These are phyloP conservation scores for Drosophila dives DNA, from an alignment of 2,888 invertebrate genomes.

Conservation along the genomic window DNA sequence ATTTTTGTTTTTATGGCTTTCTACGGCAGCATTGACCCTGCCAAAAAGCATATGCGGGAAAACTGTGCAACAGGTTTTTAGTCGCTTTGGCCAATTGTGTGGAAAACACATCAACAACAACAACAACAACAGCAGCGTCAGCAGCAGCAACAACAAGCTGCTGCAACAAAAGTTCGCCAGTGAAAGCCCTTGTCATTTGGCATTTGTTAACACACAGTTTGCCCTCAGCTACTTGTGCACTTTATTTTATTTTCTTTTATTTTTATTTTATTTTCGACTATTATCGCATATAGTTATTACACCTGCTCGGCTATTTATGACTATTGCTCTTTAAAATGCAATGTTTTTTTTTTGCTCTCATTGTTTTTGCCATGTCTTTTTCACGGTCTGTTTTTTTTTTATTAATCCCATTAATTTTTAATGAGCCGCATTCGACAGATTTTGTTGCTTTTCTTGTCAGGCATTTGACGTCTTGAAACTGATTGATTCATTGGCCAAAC, in stretches of 20 bases:
- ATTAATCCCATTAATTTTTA: constrained; percentile 56
- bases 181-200: constrained; percentile 59
- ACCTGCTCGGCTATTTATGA: constrained; percentile 44
- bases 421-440: constrained; percentile 48
- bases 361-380: constrained; percentile 18
- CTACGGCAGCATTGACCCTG: constrained; percentile 77
- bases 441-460: constrained; percentile 34
- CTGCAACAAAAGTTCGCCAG: constrained; percentile 19
- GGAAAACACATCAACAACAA: constrained; percentile 24
- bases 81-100: constrained; percentile 45
- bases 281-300: constrained; percentile 52
- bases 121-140: neutral
- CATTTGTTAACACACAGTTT: constrained; percentile 7
- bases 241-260: constrained; percentile 14
- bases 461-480: constrained; percentile 53
- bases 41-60: constrained; percentile 73
- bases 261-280: constrained; percentile 25
- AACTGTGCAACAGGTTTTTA: constrained; percentile 74
- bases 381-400: constrained; percentile 14
- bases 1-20: constrained; percentile 70
- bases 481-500: constrained; percentile 60
- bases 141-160: neutral
- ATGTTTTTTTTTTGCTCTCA: constrained; percentile 26
- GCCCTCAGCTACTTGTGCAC: constrained; percentile 38
- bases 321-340: constrained; percentile 13